These are phyloP conservation scores for Xylota segnis DNA, from an alignment of 2,888 invertebrate species.

Conservation along the genomic window DNA sequence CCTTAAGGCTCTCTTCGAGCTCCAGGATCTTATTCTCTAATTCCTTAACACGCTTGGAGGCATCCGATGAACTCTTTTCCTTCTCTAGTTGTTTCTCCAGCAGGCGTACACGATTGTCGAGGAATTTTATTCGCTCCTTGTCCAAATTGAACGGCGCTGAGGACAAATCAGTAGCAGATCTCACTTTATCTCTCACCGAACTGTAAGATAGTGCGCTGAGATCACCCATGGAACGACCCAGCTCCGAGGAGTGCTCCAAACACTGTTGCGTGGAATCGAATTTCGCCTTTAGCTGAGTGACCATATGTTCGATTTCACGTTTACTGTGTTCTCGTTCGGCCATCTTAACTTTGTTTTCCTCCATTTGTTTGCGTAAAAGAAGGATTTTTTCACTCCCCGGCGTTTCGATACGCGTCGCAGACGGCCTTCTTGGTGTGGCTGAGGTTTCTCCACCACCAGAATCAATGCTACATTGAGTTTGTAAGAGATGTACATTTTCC, in stretches of 20 bases:
- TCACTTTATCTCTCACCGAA: conserved; percentile 80
- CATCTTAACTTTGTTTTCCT: conserved; percentile 86
- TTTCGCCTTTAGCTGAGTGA: conserved; percentile 86
- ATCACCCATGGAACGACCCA: conserved; percentile 84
- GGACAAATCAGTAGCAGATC: conserved; percentile 82
- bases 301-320: conserved; percentile 85
- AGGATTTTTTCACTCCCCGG: conserved; percentile 86
- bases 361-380: conserved; percentile 85
- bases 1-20: conserved; percentile 92
- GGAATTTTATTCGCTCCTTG: conserved; percentile 81
- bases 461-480: conserved; percentile 64
- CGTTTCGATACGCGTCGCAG: conserved; percentile 79
- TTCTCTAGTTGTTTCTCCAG: conserved; percentile 83
- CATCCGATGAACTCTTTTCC: conserved; percentile 77
- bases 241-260: conserved; percentile 81
- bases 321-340: conserved; percentile 86
- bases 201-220: conserved; percentile 79
- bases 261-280: conserved; percentile 85
- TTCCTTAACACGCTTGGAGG: conserved; percentile 76
- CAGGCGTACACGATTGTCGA: conserved; percentile 83
- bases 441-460: conserved; percentile 49
- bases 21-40: conserved; percentile 87
- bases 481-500: conserved; percentile 56
- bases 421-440: conserved; percentile 49
- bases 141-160: conserved; percentile 80